phyloP scores from a whole-genome alignment of 2,797 vertebrate genomes.

The Cyprinodon diabolis region DNA sequence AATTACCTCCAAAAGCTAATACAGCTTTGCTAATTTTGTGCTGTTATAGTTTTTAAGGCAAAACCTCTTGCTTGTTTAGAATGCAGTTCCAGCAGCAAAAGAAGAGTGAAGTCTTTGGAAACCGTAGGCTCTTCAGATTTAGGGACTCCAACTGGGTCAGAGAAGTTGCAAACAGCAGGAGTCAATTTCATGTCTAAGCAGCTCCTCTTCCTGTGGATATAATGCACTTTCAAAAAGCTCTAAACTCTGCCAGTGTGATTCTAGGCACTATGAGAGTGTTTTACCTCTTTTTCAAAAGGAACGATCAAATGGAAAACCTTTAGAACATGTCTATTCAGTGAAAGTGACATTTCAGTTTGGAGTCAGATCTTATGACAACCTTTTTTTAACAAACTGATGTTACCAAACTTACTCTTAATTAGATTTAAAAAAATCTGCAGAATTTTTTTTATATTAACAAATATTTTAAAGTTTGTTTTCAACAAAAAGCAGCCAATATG shows the following conservation, averaged over 20 bases:
- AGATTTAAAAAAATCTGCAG: too few relatives aligned
- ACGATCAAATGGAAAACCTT: slow-evolving; percentile 28
- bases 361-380: too few relatives aligned
- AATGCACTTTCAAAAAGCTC: slow-evolving; percentile 59
- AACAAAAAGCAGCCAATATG: too few relatives aligned
- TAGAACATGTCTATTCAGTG: slow-evolving; percentile 21
- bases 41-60: slow-evolving; percentile 24
- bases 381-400: too few relatives aligned
- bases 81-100: slow-evolving; percentile 35
- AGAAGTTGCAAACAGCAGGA: slow-evolving; percentile 72
- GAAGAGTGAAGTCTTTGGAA: slow-evolving; percentile 47
- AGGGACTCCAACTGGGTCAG: slow-evolving; percentile 69
- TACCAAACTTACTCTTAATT: too few relatives aligned
- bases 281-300: slow-evolving; percentile 29
- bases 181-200: slow-evolving; percentile 72
- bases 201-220: slow-evolving; percentile 63
- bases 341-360: slow-evolving; percentile 26
- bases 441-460: too few relatives aligned
- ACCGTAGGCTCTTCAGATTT: slow-evolving; percentile 65
- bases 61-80: slow-evolving; percentile 48
- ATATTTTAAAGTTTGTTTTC: too few relatives aligned
- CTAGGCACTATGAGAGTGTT: slow-evolving; percentile 42
- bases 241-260: slow-evolving; percentile 57
- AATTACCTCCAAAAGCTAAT: slow-evolving; percentile 40
- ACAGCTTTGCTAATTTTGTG: slow-evolving; percentile 38